Base-by-base conservation (phyloP, 1,140 invertebrate species). In the Drosophila azteca region DNA sequence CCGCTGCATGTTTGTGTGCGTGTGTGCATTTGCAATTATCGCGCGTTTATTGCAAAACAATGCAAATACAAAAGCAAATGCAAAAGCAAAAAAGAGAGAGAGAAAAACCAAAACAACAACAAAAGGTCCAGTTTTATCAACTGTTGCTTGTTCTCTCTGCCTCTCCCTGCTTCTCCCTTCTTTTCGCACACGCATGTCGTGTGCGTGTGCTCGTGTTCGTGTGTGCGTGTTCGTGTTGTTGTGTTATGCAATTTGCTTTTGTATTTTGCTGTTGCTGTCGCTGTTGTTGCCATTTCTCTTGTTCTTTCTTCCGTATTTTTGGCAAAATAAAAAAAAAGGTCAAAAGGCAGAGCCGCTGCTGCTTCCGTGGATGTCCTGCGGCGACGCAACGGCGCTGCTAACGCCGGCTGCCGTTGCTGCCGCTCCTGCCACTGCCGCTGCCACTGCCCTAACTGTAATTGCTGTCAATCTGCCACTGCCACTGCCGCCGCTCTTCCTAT, bases 1-100 rank as follows among this genome's bases (percentile, higher is more conserved):
- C 35, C 2, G 4, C 35, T 39, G 11, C 9, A 15, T 46, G 45
- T 39, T 3, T 72, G 26, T 17, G 31, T 58, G 48, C 59, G 49
- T 54, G 55, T 66, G 71, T 46, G 61, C 48, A 39, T 68, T 48
- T 88, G 83, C 78, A 88, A 87, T 85, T 85, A 85, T 85, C 82
- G 77, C 74, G 78, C 81, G 61, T 85, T 87, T 85, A 85, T 85
- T 82, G 82, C 82, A 77, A 85, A 85, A 87, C 83, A 87, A 85
- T 85, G 82, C 82, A 81, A 87, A 85, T 78, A 76, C 74, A 85
- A 39, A 39, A 3, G 8, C 31, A 35, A 66, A 24, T 4, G 22
- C 22, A 24, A 31, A 39, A 4, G 35, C 35, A 39, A 39, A 39
- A 71, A 70, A 64, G 65, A 52, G 49, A 39, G 75, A 64, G 65